These are phyloP conservation scores for Stenopsyche tienmushanensis DNA, from an alignment of 1,140 invertebrate genomes.

Conservation along the genomic window DNA sequence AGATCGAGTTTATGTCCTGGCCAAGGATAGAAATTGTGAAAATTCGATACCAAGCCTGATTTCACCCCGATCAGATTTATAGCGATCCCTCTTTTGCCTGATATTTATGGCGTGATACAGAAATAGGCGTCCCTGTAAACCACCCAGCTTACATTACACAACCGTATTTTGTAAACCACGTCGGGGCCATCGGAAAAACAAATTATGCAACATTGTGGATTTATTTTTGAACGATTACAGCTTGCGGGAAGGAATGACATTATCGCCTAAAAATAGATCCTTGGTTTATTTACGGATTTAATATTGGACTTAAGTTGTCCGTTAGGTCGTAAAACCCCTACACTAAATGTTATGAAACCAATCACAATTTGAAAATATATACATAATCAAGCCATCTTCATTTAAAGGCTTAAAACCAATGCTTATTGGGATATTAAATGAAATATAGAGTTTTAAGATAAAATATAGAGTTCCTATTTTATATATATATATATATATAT, in stretches of 20 bases:
- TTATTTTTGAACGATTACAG: neutral
- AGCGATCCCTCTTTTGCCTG: neutral
- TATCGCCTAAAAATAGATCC: neutral
- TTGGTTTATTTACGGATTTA: neutral
- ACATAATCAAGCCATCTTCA: too few species aligned
- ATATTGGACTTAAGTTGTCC: too few species aligned
- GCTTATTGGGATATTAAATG: too few species aligned
- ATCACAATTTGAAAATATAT: too few species aligned
- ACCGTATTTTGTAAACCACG: neutral
- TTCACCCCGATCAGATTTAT: constrained; percentile 10
- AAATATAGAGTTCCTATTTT: too few species aligned
- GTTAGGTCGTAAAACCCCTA: too few species aligned
- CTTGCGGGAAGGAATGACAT: too few species aligned
- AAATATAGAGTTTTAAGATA: too few species aligned
- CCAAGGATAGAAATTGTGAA: neutral
- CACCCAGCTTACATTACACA: neutral
- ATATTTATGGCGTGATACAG: constrained; percentile 6
- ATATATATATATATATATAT: too few species aligned
- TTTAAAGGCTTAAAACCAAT: too few species aligned
- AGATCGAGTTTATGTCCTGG: neutral
- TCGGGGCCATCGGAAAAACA: neutral
- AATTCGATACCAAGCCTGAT: constrained; percentile 4
- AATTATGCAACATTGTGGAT: neutral
- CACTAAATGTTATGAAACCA: too few species aligned
- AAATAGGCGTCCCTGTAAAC: neutral